phyloP scores from a whole-genome alignment of 2,888 invertebrate genomes.

The Mythimna loreyi region DNA sequence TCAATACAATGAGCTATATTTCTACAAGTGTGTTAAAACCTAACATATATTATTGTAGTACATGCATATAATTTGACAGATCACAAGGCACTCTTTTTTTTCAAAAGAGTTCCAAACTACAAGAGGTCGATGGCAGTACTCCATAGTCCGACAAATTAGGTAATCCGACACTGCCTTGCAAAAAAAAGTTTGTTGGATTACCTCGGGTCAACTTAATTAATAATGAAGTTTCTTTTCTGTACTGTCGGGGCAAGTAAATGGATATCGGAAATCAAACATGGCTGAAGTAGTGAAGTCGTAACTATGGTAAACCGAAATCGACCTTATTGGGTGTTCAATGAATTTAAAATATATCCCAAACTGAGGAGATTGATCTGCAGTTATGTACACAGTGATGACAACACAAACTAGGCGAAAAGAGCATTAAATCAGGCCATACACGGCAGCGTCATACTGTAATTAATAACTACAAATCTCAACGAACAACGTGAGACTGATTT shows the following conservation, averaged over 20 bases:
- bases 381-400: neutral
- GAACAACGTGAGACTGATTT: neutral
- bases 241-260: neutral
- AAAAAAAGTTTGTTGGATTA: no score
- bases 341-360: constrained; percentile 1
- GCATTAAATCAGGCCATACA: neutral
- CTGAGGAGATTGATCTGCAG: neutral
- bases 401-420: neutral
- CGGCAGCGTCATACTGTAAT: neutral
- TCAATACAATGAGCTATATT: no score
- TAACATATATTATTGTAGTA: no score
- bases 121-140: no score
- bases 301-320: constrained; percentile 1
- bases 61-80: no score
- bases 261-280: neutral
- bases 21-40: no score
- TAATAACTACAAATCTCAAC: neutral
- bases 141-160: no score
- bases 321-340: constrained; percentile 10
- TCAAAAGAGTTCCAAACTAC: no score
- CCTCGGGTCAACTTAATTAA: no score
- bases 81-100: no score
- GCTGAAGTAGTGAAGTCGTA: neutral
- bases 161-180: no score
- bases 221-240: neutral